Conservation (phyloP, 2,113 vertebrate species). For the Cochlearius cochlearius region DNA sequence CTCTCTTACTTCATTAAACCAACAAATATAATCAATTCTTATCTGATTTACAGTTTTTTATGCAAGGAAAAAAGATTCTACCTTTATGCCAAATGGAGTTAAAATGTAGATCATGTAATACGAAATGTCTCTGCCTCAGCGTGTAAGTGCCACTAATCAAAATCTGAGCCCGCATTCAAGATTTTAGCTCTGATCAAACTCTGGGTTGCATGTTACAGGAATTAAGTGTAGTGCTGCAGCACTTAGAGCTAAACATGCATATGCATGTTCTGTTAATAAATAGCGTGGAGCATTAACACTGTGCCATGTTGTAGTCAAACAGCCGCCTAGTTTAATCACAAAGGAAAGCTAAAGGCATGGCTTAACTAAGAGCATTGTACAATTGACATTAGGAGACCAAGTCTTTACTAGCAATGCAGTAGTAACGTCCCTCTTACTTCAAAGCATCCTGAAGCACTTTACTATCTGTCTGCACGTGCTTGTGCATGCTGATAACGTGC, state of each 20-base stretch:
- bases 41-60: slow-evolving; percentile 4
- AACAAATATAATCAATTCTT: slow-evolving; percentile 64
- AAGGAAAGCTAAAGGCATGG: background rate
- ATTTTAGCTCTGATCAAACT: background rate
- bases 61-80: slow-evolving; percentile 4
- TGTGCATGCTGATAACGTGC: background rate
- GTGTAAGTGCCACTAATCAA: slow-evolving; percentile 10
- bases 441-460: background rate
- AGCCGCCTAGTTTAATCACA: background rate
- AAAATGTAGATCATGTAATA: background rate
- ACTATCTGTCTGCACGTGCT: background rate
- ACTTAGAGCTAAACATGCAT: background rate
- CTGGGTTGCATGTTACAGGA: background rate
- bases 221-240: background rate
- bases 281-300: background rate
- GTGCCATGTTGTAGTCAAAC: background rate
- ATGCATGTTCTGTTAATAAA: background rate
- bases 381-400: background rate
- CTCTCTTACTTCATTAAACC: slow-evolving; percentile 63
- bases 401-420: background rate
- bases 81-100: slow-evolving; percentile 28
- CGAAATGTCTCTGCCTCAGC: background rate
- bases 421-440: background rate
- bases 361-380: background rate
- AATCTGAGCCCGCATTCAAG: background rate